These are phyloP conservation scores for Aphaenogaster ashmeadi DNA, from an alignment of 1,140 invertebrate species.

Conservation along the genomic window DNA sequence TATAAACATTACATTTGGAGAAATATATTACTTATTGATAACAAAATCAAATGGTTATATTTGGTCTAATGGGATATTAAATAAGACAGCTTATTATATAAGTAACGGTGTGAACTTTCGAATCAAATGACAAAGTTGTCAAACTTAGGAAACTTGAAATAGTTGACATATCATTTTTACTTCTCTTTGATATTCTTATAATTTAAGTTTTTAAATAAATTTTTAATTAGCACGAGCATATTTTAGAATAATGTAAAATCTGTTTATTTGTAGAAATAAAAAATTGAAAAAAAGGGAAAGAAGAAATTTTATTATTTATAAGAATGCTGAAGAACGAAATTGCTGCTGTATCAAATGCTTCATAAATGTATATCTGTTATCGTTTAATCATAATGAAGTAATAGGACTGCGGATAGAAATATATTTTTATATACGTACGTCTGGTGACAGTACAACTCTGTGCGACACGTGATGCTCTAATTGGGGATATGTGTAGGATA, in stretches of 20 bases:
- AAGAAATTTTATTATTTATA: background rate
- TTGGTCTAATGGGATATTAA: background rate
- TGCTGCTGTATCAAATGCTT: background rate
- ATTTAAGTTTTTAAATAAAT: background rate
- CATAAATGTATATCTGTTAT: background rate
- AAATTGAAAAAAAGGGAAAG: background rate
- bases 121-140: background rate
- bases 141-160: background rate
- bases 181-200: background rate
- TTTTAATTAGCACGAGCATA: background rate
- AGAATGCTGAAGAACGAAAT: background rate
- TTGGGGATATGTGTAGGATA: slow-evolving; percentile 89
- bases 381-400: background rate
- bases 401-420: background rate
- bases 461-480: slow-evolving; percentile 89
- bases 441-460: slow-evolving; percentile 88
- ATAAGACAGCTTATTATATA: background rate
- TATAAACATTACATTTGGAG: slow-evolving; percentile 19
- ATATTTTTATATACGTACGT: slow-evolving; percentile 79
- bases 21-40: slow-evolving; percentile 15
- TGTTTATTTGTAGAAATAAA: background rate
- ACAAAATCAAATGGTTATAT: background rate
- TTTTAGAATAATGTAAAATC: background rate
- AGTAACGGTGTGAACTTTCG: background rate
- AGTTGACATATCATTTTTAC: background rate